Evolutionary conservation across 2,113 vertebrate genomes (phyloP).

Genomic region (Lucifuga dentata): DNA sequence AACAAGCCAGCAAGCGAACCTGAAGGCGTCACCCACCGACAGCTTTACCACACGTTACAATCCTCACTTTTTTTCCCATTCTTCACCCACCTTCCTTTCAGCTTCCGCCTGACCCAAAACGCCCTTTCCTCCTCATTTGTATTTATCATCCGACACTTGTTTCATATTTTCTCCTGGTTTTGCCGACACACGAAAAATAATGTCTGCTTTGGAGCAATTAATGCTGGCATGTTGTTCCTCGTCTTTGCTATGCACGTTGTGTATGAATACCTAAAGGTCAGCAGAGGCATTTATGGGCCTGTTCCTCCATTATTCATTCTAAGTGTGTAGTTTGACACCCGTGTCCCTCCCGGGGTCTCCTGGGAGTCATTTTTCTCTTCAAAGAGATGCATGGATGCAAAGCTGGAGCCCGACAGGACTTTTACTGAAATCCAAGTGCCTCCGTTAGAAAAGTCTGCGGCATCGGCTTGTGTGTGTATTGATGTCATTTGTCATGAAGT

Average conservation of each 20-base stretch:
- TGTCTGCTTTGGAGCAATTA: slow-evolving; percentile 74
- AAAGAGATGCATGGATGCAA: slow-evolving; percentile 71
- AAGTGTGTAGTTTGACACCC: slow-evolving; percentile 75
- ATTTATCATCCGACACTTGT: slow-evolving; percentile 55
- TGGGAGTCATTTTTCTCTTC: slow-evolving; percentile 61
- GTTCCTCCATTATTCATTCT: slow-evolving; percentile 78
- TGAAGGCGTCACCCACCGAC: slow-evolving; percentile 41
- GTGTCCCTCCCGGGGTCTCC: slow-evolving; percentile 47
- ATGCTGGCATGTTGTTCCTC: slow-evolving; percentile 51
- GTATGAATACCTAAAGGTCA: slow-evolving; percentile 77
- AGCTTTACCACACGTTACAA: slow-evolving; percentile 45
- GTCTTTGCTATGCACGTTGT: slow-evolving; percentile 54
- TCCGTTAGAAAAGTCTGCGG: slow-evolving; percentile 44
- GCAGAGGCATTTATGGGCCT: slow-evolving; percentile 67
- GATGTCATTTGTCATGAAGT: slow-evolving; percentile 57
- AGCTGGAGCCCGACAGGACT: slow-evolving; percentile 30
- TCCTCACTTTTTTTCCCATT: not conserved
- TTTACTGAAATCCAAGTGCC: slow-evolving; percentile 48
- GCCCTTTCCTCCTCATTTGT: slow-evolving; percentile 40
- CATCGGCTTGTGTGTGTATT: slow-evolving; percentile 42
- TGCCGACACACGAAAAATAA: slow-evolving; percentile 52
- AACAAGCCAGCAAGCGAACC: slow-evolving; percentile 32
- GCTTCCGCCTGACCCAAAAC: slow-evolving; percentile 8
- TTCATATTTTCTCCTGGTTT: slow-evolving; percentile 45
- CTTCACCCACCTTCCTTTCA: not conserved